These are phyloP conservation scores for Dorcus parallelipipedus DNA, from an alignment of 2,888 invertebrate species.

Conservation along the genomic window DNA sequence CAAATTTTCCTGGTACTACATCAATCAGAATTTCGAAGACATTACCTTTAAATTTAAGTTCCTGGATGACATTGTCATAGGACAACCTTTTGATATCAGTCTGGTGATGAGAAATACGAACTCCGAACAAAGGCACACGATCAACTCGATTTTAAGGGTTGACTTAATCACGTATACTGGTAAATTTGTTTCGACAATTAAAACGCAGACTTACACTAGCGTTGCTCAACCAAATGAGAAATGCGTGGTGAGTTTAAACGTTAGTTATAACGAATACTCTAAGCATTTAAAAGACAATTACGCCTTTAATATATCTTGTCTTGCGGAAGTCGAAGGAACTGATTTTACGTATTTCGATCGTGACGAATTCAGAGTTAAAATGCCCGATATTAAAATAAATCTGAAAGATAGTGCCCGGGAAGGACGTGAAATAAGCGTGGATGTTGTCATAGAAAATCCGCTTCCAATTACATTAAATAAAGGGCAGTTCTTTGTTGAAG, in stretches of 20 bases:
- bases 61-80: conserved; percentile 75
- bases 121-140: conserved; percentile 56
- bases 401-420: conserved; percentile 53
- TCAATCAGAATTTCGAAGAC: conserved; percentile 81
- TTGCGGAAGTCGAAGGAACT: conserved; percentile 70
- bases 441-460: conserved; percentile 69
- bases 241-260: conserved; percentile 59
- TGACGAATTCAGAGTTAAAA: conserved; percentile 78
- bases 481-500: conserved; percentile 72
- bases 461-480: conserved; percentile 69
- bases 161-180: conserved; percentile 79
- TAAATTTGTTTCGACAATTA: conserved; percentile 65
- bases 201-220: conserved; percentile 54
- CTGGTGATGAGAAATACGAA: conserved; percentile 69
- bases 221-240: conserved; percentile 60
- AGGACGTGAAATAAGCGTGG: conserved; percentile 51
- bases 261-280: conserved; percentile 72
- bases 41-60: conserved; percentile 75
- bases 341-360: conserved; percentile 79
- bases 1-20: conserved; percentile 73
- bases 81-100: conserved; percentile 69
- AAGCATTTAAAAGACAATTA: conserved; percentile 72
- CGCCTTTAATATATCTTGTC: conserved; percentile 74
- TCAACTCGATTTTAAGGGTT: conserved; percentile 67
- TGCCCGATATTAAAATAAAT: conserved; percentile 75